Evolutionary conservation across 1,140 invertebrate species (phyloP), one percentile per base, ranked within the genome.

Genomic region (Orius laevigatus): DNA sequence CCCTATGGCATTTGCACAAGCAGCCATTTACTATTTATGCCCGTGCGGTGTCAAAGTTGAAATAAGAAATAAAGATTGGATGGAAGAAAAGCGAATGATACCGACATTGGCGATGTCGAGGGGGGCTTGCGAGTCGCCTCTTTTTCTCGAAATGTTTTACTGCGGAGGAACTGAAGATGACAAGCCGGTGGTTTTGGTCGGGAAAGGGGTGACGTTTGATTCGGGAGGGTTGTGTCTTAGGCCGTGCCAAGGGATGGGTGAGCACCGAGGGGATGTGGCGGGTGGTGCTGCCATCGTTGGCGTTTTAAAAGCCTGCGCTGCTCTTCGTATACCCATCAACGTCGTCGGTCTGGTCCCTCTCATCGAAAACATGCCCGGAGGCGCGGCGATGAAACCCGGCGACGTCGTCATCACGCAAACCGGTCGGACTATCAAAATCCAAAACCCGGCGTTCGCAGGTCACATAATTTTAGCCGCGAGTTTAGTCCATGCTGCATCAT

Each of bases 201-300:
- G 82, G 1, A 84, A 93, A 66, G 89, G 89, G 12, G 78, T 92
- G 3, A 92, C 87, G 1, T 92, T 92, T 64, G 87, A 94, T 57
- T 78, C 81, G 49, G 89, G 89, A 50, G 88, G 87, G 46, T 80
- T 92, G 50, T 85, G 83, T 52, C 63, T 93, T 6, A 92, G 91
- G 63, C 72, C 79, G 2, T 61, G 76, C 19, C 57, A 69, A 1
- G 69, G 73, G 9, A 84, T 93, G 80, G 77, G 79, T 47, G 72
- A 77, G 55, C 93, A 92, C 84, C 71, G 85, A 56, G 85, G 75
- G 1, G 87, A 92, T 60, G 93, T 94, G 89, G 79, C 79, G 3
- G 89, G 89, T 0, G 87, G 83, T 11, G 86, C 88, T 1, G 77
- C 75, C 58, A 79, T 86, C 3, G 63, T 80, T 5, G 78, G 75